Evolutionary conservation across 2,113 vertebrate species (phyloP).

Genomic region (Trogon melanurus): DNA sequence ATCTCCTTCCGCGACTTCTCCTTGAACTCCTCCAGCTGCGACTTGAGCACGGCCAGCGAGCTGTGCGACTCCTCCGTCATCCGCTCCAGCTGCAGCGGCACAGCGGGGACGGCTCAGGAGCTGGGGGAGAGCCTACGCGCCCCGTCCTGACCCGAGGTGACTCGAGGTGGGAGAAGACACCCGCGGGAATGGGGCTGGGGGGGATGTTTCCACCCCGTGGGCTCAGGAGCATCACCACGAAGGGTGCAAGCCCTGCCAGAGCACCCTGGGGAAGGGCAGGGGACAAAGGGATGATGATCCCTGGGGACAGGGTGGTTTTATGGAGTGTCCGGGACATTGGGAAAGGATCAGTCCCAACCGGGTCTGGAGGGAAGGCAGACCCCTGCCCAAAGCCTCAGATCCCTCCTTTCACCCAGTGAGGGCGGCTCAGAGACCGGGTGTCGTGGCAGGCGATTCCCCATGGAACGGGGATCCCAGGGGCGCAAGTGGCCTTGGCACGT

Average conservation of each 20-base stretch:
- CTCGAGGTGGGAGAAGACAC: neutral
- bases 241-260: neutral
- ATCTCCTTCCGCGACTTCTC: constrained; percentile 88
- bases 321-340: fast-evolving
- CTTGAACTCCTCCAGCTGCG: constrained; percentile 90
- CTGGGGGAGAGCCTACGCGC: neutral
- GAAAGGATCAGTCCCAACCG: neutral
- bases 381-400: neutral
- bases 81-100: constrained; percentile 79
- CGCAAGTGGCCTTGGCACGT: fast-evolving
- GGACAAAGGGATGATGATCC: neutral
- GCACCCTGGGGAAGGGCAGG: neutral
- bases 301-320: neutral
- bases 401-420: neutral
- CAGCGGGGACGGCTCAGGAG: neutral
- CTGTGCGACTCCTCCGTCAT: constrained; percentile 78
- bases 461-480: fast-evolving
- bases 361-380: neutral
- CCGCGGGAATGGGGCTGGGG: fast-evolving
- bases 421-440: neutral
- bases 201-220: fast-evolving
- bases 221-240: neutral
- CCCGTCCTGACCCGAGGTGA: neutral
- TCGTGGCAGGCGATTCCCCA: fast-evolving
- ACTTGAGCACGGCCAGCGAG: constrained; percentile 74